Evolutionary conservation across 92 coral and sea anemone species (phyloP), one percentile per base, ranked within the genome.

Genomic region (Plumapathes pennacea): DNA sequence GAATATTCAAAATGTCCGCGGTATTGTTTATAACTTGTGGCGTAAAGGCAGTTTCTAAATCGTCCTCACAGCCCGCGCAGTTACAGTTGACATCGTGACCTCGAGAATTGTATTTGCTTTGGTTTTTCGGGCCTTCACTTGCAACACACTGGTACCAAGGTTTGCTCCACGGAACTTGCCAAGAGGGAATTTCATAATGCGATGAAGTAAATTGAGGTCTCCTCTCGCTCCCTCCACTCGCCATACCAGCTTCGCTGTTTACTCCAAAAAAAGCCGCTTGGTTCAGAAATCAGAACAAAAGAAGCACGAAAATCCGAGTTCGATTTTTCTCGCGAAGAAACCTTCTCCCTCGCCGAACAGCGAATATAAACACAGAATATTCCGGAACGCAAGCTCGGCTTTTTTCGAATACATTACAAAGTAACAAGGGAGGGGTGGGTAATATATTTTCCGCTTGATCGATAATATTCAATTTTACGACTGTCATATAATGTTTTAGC

Each of bases 121-220:
- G 46, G 24, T 18, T 40, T 26, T 69, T 68, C 27, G 64, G 46
- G 38, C 30, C 64, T 37, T 18, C 75, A 20, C 52, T 46, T 27
- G 63, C 55, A 10, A 50, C 62, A 38, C 87, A 61, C 55, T 87
- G 96, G 65, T 87, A 87, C 96, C 96, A 87, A 0, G 96, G 96
- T 28, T 72, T 82, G 51, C 60, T 87, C 96, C 96, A 87, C 8
- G 82, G 81, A 9, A 81, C 69, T 59, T 87, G 96, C 96, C 96
- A 87, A 3, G 96, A 82, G 17, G 96, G 96, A 11, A 87, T 87
- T 62, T 87, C 96, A 49, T 87, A 87, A 60, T 82, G 62, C 25
- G 89, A 58, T 15, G 72, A 43, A 27, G 83, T 82, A 50, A 82
- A 82, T 45, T 82, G 83, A 10, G 89, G 83, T 12, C 57, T 34